phyloP scores from a whole-genome alignment of 2,113 vertebrate genomes.

The Podarcis raffonei region DNA sequence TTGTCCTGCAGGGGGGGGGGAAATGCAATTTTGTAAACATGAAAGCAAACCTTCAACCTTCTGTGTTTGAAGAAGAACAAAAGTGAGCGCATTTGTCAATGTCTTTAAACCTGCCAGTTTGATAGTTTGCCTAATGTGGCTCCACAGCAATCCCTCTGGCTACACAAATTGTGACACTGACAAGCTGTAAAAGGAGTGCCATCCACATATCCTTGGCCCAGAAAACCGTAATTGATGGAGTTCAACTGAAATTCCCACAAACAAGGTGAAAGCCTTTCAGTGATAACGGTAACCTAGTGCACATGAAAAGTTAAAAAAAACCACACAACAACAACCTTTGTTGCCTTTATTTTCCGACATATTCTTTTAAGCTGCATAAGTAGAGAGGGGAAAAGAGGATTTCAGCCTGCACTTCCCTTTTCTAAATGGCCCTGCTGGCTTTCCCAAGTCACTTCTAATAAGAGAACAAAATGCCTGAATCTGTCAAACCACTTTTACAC shows the following conservation, averaged over 20 bases:
- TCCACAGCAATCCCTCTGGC: background rate
- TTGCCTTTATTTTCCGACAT: background rate
- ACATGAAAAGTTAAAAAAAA: background rate
- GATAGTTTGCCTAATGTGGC: conserved; percentile 11
- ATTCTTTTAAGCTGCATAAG: background rate
- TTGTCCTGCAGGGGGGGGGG: background rate
- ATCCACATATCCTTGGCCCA: conserved; percentile 38
- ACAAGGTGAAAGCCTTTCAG: conserved; percentile 15
- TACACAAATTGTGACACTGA: conserved; percentile 29
- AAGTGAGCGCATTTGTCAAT: conserved; percentile 23
- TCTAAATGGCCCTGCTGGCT: background rate
- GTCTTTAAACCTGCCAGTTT: conserved; percentile 29
- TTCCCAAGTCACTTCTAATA: background rate
- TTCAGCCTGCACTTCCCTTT: background rate
- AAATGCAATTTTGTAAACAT: background rate
- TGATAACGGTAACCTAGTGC: conserved; percentile 25
- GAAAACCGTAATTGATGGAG: background rate
- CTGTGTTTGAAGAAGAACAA: conserved; percentile 21
- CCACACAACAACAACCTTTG: conserved; percentile 4
- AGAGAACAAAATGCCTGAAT: background rate
- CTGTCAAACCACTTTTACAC: background rate
- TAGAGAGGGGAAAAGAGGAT: background rate
- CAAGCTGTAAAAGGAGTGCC: conserved; percentile 42
- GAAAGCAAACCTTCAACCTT: conserved; percentile 10
- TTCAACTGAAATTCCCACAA: conserved; percentile 40